These are phyloP conservation scores for Shinisaurus crocodilurus DNA, from an alignment of 2,113 vertebrate species.

Conservation along the genomic window DNA sequence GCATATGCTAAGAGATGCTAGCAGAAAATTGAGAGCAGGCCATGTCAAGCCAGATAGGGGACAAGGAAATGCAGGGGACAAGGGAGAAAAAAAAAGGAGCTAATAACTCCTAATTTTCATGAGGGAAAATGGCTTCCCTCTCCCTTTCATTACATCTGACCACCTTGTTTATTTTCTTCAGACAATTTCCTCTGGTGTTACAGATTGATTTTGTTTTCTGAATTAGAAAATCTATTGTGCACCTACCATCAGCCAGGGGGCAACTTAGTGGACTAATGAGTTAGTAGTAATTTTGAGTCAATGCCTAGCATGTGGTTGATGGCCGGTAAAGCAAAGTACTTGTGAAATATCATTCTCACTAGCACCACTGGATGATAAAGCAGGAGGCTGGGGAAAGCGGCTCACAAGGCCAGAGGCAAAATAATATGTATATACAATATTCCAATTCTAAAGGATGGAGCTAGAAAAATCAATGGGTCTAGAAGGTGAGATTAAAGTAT, in stretches of 20 bases:
- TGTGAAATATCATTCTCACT: not conserved
- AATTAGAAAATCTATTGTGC: slow-evolving; percentile 17
- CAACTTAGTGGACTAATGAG: slow-evolving; percentile 29
- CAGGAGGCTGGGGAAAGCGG: not conserved
- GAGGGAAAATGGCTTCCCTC: not conserved
- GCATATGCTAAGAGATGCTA: not conserved
- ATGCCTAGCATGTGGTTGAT: not conserved
- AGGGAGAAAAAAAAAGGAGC: not conserved
- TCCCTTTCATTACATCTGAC: not conserved
- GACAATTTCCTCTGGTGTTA: slow-evolving; percentile 1
- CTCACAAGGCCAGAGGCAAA: not conserved
- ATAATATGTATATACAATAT: too few species aligned
- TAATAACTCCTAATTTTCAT: not conserved
- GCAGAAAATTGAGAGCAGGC: not conserved
- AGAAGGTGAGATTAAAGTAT: not conserved
- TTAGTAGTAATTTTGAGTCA: slow-evolving; percentile 7
- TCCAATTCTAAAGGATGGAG: not conserved
- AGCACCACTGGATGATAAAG: not conserved
- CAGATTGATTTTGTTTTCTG: slow-evolving; percentile 22
- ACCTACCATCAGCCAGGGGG: not conserved
- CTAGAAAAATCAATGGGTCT: not conserved
- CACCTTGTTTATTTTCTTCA: slow-evolving; percentile 22
- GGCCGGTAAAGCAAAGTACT: not conserved
- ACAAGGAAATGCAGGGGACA: not conserved
- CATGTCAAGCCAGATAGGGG: not conserved